Evolutionary conservation across 2,113 vertebrate species (phyloP), one percentile per base, ranked within the genome.

Genomic region (Misgurnus mizolepis): DNA sequence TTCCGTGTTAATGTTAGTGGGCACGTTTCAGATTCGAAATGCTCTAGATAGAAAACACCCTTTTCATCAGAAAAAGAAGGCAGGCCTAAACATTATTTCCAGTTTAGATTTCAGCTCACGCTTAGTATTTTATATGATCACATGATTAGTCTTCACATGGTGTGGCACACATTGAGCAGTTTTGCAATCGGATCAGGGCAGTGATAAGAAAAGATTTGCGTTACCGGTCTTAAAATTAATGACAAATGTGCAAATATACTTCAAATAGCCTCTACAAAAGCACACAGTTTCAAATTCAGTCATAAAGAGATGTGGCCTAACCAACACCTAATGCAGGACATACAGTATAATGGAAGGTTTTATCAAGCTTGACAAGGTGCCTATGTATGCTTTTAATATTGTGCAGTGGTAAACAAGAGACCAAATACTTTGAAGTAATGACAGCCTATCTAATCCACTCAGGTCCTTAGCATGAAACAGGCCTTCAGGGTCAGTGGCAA

Each of bases 151-250:
- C 70, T 47, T 70, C 62, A 66, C 76, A 7, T 77, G 40, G 70
- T 76, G 66, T 85, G 83, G 80, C 67, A 82, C 72, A 9, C 50
- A 22, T 66, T 18, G 71, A 76, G 53, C 58, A 55, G 68, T 74
- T 77, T 85, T 67, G 64, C 76, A 76, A 85, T 87, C 86, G 72
- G 50, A 78, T 81, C 68, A 47, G 79, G 81, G 87, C 88, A 85
- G 86, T 80, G 83, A 76, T 80, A 84, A 71, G 79, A 86, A 86
- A 83, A 79, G 70, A 71, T 56, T 70, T 80, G 49, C 60, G 12
- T 86, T 82, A 79, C 72, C 7, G n/a, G 62, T 64, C 53, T 67
- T n/a, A 71, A 74, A 56, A 82, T 41, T 50, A 17, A 41, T 1
- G 50, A 47, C 7, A 7, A 4, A 47, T 77, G 55, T 71, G 61